Conservation (phyloP, 2,797 vertebrate species). For the Halcyon leucocephala region DNA sequence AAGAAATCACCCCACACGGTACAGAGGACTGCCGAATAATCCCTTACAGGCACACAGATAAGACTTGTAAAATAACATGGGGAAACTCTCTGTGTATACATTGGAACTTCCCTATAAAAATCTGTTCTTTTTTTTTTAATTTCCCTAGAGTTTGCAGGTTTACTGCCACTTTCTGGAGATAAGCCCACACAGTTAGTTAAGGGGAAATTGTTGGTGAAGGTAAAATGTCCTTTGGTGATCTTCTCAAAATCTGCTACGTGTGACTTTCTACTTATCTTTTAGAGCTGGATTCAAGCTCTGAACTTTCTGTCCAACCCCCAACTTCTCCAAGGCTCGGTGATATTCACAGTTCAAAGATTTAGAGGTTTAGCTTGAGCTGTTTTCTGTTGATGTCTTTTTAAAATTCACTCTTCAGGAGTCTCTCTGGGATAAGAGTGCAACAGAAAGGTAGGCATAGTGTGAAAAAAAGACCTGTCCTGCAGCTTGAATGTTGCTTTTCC, state of each 20-base stretch:
- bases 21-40: constrained; percentile 26
- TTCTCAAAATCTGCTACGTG: neutral
- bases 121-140: constrained; percentile 58
- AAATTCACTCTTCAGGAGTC: neutral
- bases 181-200: constrained; percentile 28
- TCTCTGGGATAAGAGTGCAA: neutral
- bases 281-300: neutral
- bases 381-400: neutral
- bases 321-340: neutral
- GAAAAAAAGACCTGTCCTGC: neutral
- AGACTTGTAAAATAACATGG: constrained; percentile 36
- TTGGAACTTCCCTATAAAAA: constrained; percentile 34
- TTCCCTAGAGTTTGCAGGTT: constrained; percentile 55
- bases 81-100: neutral
- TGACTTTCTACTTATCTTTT: neutral
- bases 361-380: neutral
- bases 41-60: constrained; percentile 8
- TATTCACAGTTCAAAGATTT: neutral
- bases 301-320: neutral
- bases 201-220: constrained; percentile 4
- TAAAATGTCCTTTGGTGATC: constrained; percentile 26
- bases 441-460: fast-evolving
- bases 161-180: constrained; percentile 61
- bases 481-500: neutral
- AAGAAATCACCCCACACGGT: constrained; percentile 9